phyloP scores from a whole-genome alignment of 1,140 invertebrate genomes.

The Camponotus pennsylvanicus region DNA sequence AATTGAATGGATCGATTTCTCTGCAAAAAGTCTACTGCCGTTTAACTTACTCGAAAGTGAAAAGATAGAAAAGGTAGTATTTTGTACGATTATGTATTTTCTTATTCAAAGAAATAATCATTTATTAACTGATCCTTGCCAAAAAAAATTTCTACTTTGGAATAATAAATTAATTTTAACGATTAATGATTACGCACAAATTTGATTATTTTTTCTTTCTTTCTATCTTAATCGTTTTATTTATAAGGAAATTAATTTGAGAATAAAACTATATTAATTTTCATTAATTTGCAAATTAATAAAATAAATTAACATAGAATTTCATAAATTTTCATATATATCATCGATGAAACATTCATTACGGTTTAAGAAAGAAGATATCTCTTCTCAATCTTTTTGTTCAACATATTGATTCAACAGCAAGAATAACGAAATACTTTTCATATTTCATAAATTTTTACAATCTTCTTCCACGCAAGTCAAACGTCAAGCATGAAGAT shows the following conservation, averaged over 20 bases:
- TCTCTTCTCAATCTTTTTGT: not conserved
- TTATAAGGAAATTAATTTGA: slow-evolving; percentile 4
- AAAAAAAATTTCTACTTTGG: not conserved
- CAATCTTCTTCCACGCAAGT: not conserved
- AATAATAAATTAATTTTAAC: slow-evolving; percentile 1
- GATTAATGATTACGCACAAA: not conserved
- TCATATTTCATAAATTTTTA: slow-evolving; percentile 31
- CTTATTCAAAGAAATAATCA: not conserved
- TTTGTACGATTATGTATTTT: not conserved
- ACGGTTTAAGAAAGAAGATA: not conserved
- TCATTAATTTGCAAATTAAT: too few species aligned
- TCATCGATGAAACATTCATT: not conserved
- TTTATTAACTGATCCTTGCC: not conserved
- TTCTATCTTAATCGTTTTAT: not conserved
- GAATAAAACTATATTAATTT: not conserved
- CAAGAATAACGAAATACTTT: not conserved
- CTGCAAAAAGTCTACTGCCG: not conserved
- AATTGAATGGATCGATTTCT: not conserved
- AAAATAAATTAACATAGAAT: not conserved
- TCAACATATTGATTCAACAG: slow-evolving; percentile 10
- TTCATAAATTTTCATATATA: not conserved
- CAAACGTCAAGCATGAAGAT: slow-evolving; percentile 27
- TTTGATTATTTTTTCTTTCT: not conserved
- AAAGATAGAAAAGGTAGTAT: not conserved
- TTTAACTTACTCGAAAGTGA: not conserved